phyloP scores from a whole-genome alignment of 1,140 invertebrate species.

The Drosophila burlai region DNA sequence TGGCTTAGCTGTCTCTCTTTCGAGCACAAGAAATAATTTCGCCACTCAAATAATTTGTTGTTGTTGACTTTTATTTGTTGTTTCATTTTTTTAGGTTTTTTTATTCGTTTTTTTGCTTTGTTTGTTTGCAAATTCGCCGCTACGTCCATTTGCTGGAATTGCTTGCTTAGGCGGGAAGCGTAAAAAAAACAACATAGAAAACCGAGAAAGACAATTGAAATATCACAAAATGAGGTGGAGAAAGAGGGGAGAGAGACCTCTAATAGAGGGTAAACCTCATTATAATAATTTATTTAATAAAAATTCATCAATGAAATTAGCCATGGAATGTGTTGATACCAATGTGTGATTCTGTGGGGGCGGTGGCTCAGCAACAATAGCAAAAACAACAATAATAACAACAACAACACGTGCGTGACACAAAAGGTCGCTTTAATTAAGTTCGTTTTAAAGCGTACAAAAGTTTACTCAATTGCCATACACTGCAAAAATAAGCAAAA shows the following conservation, averaged over 20 bases:
- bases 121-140: conserved; percentile 41
- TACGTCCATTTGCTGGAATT: conserved; percentile 44
- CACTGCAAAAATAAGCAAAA: conserved; percentile 23
- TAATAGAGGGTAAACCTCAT: conserved; percentile 53
- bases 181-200: conserved; percentile 6
- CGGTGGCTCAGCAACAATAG: too few species aligned
- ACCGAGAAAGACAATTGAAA: not conserved
- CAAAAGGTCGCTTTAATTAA: conserved; percentile 76
- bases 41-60: conserved; percentile 51
- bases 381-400: conserved; percentile 18
- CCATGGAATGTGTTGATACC: conserved; percentile 49
- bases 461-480: conserved; percentile 54
- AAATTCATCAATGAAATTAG: conserved; percentile 80
- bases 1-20: conserved; percentile 15
- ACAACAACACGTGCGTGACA: conserved; percentile 59
- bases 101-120: conserved; percentile 9
- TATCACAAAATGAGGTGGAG: not conserved
- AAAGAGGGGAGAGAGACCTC: conserved; percentile 16
- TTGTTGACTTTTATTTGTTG: conserved; percentile 20
- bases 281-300: conserved; percentile 81
- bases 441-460: conserved; percentile 62
- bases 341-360: too few species aligned
- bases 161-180: conserved; percentile 37
- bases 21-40: conserved; percentile 43
- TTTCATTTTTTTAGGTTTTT: conserved; percentile 5